A percentile compares a stretch with the other conserved stretches of the same genome.
Conservation (phyloP, 1,140 invertebrate species). For the Drosophila subobscura region DNA sequence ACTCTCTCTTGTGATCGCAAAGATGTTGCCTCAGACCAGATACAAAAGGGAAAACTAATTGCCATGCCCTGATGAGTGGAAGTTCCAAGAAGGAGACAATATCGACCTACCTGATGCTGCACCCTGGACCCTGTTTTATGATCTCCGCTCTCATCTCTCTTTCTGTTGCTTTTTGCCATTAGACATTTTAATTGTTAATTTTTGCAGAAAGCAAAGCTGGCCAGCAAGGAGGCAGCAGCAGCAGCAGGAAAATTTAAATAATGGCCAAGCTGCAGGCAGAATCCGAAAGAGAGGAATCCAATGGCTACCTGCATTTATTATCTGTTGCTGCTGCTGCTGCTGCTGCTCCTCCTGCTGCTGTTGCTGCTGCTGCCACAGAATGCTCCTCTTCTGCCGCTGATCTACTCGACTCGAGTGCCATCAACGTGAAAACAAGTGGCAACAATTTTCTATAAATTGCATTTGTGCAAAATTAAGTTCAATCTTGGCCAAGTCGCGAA, state of each 20-base stretch:
- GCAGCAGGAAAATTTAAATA: constrained; percentile 70
- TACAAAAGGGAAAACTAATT: constrained; percentile 53
- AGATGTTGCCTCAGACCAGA: constrained; percentile 5
- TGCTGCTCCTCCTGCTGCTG: not conserved
- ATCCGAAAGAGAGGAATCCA: constrained; percentile 33
- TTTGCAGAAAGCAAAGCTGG: constrained; percentile 37
- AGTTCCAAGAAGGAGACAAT: constrained; percentile 63
- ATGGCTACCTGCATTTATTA: constrained; percentile 77
- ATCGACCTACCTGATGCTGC: constrained; percentile 44
- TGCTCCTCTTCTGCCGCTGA: not conserved
- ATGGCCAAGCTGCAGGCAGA: constrained; percentile 71
- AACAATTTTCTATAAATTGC: constrained; percentile 82
- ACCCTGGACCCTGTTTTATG: constrained; percentile 41
- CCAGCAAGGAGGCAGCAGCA: not conserved
- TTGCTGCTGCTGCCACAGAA: not conserved
- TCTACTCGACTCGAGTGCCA: constrained; percentile 56
- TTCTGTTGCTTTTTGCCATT: constrained; percentile 55
- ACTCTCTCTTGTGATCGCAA: constrained; percentile 5
- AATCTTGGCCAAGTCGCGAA: constrained; percentile 69
- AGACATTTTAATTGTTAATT: constrained; percentile 82
- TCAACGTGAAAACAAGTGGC: constrained; percentile 81
- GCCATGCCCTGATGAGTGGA: constrained; percentile 50
- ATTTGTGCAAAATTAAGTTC: constrained; percentile 82
- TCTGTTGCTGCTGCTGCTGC: constrained; percentile 13
- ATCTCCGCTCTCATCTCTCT: constrained; percentile 22